Base-by-base conservation (phyloP, 2,888 invertebrate species). In the Drosophila fungiperda region DNA sequence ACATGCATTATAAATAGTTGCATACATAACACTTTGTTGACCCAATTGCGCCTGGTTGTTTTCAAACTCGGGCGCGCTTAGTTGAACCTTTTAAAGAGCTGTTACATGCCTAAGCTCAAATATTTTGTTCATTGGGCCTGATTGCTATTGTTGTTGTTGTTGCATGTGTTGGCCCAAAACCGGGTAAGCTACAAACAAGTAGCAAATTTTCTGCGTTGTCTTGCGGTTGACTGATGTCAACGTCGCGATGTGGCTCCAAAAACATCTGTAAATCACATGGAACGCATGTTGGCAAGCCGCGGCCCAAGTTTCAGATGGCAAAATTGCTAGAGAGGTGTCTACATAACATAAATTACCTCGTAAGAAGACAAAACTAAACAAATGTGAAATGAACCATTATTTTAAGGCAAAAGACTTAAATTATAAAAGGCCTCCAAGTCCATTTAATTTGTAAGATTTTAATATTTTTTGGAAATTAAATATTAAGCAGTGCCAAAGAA, bases 71-170 rank as follows among this genome's bases (percentile, higher is more conserved):
- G 78, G 75, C 77, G 83, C 78, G 82, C 80, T 79, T 81, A 78
- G 72, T 50, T 85, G 80, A 87, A 85, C 84, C 84, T 85, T 85
- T 85, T 89, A 87, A 85, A 89, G 90, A 89, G 88, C 88, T 85
- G 82, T 85, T 85, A 85, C 84, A 82, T 85, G 84, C 77, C 75
- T 76, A 65, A 73, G 75, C 67, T 66, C 50, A 78, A 67, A 84
- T 70, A 82, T 82, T 79, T 79, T 73, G 67, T 57, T 72, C 42
- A 58, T 49, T 68, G 67, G 65, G 64, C 67, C 62, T 53, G 62
- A 48, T 50, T 17, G 54, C 40, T 38, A n/a, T 29, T 36, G 26
- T 59, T 62, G 15, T 5, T 57, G 38, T 36, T 57, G 67, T n/a
- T 57, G 53, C 23, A 11, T 36, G 26, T 23, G 53, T 40, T 59